A percentile compares a stretch with the other conserved stretches of the same genome.
Conservation (phyloP, 2,113 vertebrate genomes). For the Lasiurus cinereus region DNA sequence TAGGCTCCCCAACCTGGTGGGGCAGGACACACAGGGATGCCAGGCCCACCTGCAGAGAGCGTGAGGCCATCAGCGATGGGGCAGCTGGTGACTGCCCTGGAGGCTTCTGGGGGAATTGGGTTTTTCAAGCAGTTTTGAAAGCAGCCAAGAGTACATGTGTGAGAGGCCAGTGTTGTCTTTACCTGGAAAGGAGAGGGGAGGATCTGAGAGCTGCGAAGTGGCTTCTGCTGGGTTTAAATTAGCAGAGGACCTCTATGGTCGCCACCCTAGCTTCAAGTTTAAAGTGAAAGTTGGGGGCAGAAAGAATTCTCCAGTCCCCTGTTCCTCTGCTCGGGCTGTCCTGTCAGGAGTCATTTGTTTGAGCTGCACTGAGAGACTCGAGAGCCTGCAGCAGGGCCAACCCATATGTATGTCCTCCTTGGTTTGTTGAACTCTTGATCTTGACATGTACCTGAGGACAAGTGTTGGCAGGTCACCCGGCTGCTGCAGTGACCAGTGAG, state of each 20-base stretch:
- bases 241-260: not conserved
- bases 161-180: not conserved
- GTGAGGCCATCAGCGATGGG: too few relatives aligned
- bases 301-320: not conserved
- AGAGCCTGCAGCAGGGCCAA: accelerated
- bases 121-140: accelerated
- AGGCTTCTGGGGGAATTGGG: not conserved
- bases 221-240: not conserved
- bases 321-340: not conserved
- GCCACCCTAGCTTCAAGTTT: too few relatives aligned
- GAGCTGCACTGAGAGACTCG: not conserved
- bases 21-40: too few relatives aligned
- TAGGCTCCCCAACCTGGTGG: not conserved
- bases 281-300: not conserved
- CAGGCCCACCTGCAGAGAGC: not conserved
- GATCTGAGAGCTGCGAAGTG: accelerated
- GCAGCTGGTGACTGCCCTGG: not conserved
- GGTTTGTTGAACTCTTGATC: not conserved
- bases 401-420: accelerated
- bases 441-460: not conserved
- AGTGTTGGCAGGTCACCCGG: not conserved
- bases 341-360: accelerated
- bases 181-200: not conserved
- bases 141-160: not conserved
- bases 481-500: not conserved